Base-by-base conservation (phyloP, 2,888 invertebrate species). In the Drosophila limbata region DNA sequence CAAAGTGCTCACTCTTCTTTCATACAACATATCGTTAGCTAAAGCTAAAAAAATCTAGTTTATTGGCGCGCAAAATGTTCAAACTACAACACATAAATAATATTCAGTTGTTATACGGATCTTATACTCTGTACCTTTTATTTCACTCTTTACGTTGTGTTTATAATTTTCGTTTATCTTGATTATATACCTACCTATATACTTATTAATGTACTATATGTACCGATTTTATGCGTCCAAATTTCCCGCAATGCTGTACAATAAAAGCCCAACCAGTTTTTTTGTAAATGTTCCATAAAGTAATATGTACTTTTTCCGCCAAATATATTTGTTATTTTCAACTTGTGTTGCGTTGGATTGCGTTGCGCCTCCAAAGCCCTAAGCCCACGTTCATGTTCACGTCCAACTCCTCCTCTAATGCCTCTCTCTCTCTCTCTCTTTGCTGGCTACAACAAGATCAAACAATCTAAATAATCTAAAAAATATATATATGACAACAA, bases 1-100 rank as follows among this genome's bases (percentile, higher is more conserved):
- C 61, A 70, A 84, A 88, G 88, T 83, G 83, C 83, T 83, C 88
- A 79, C 70, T 84, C 69, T 85, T 69, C 83, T 86, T 69, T 75
- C 56, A 76, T 31, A 44, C 28, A 31, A 44, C 28, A 31, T 19
- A 50, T 33, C n/a, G 35, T 35, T 33, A 48, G 31, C 11, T 8
- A 37, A 37, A 17, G 11, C n/a, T n/a, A 33, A 15, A 17, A 31
- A 31, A 17, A 25, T 17, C 17, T 61, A 55, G 28, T 39, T 47
- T 19, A 37, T 69, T 75, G 72, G 68, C 81, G 78, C 71, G 71
- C 65, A 55, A 76, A 76, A 66, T 73, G 79, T 79, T 84, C 69
- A 63, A 84, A 87, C 51, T 68, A 42, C 40, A 78, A 78, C 69
- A 69, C 35, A 4, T 17, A 39, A 17, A 48, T 21, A 33, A 48